Conservation (phyloP, 2,113 vertebrate species). For the Tympanuchus pallidicinctus region DNA sequence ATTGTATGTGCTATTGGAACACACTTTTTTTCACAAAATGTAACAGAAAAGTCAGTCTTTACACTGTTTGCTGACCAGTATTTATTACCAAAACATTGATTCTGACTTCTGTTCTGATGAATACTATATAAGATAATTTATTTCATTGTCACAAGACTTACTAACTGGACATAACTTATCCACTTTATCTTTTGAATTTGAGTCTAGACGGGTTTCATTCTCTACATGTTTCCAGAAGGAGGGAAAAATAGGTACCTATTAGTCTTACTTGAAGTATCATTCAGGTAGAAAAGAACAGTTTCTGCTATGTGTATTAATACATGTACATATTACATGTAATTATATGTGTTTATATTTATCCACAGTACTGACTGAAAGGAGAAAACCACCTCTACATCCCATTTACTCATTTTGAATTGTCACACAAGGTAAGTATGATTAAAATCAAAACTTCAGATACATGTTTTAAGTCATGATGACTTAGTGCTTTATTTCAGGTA, state of each 20-base stretch:
- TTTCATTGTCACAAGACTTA: not conserved
- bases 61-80: not conserved
- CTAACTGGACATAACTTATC: not conserved
- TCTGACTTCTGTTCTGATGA: not conserved
- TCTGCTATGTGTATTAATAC: not conserved
- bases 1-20: not conserved
- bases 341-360: rapidly evolving
- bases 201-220: not conserved
- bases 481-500: not conserved
- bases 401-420: not conserved
- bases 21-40: not conserved
- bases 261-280: not conserved
- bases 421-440: not conserved
- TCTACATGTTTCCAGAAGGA: not conserved
- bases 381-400: not conserved
- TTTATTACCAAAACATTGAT: not conserved
- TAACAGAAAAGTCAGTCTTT: not conserved
- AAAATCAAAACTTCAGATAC: not conserved
- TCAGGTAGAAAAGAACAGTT: not conserved
- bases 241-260: not conserved
- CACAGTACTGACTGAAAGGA: not conserved
- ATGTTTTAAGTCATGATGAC: not conserved
- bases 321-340: not conserved
- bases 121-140: not conserved
- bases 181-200: not conserved